These are phyloP conservation scores for Porites evermanni DNA, from an alignment of 92 coral and sea anemone species.

Conservation along the genomic window DNA sequence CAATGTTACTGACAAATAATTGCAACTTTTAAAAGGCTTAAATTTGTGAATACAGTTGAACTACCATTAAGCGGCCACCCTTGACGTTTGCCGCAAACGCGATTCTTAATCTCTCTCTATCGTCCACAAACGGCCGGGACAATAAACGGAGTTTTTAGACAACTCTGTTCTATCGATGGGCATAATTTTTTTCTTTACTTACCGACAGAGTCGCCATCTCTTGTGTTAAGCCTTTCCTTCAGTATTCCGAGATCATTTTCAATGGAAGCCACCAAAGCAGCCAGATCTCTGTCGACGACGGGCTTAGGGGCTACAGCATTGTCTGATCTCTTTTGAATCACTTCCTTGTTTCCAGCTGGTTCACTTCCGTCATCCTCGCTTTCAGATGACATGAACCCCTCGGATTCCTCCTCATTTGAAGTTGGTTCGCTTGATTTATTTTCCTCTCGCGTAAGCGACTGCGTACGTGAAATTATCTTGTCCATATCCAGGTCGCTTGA, in stretches of 20 bases:
- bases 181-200: not conserved
- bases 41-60: too few relatives aligned
- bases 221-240: conserved; percentile 55
- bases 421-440: conserved; percentile 46
- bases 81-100: too few relatives aligned
- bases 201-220: conserved; percentile 43
- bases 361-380: conserved; percentile 57
- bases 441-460: conserved; percentile 68
- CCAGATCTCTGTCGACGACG: conserved; percentile 51
- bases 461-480: conserved; percentile 62
- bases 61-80: too few relatives aligned
- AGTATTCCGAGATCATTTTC: conserved; percentile 73
- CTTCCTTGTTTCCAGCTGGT: not conserved
- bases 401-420: conserved; percentile 38
- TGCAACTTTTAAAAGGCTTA: too few relatives aligned
- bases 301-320: conserved; percentile 29
- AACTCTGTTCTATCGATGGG: too few relatives aligned
- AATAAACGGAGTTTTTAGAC: not conserved
- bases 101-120: too few relatives aligned
- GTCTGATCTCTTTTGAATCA: conserved; percentile 29
- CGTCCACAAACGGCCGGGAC: not conserved
- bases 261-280: conserved; percentile 63
- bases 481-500: conserved; percentile 33
- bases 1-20: too few relatives aligned
- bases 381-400: conserved; percentile 49